Evolutionary conservation across 2,888 invertebrate species (phyloP), one percentile per base, ranked within the genome.

Genomic region (Trileptium ribeirensis): DNA sequence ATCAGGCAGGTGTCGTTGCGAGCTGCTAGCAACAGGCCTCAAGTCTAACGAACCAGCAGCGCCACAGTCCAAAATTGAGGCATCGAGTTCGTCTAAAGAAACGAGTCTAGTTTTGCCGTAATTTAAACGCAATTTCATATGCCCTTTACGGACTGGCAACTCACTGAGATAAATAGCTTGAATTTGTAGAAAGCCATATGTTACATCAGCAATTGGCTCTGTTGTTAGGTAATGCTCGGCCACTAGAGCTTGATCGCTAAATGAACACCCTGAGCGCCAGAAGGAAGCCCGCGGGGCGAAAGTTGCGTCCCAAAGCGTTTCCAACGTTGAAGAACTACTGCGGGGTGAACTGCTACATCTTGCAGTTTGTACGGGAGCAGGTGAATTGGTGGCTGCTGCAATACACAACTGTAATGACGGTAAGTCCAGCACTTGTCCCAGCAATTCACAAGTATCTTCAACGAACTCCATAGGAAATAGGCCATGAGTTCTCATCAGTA

Each of bases 61-160:
- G 24, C 8, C 8, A 24, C 39, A n/a, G 39, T 75, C 77, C n/a
- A 75, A 75, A 75, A 24, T 34, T 38, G 77, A 75, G 33, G 39
- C 77, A n/a, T 75, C 77, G 24, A 75, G 77, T 38, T 75, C 77
- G 39, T 75, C 77, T 38, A 75, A n/a, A 8, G 77, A 75, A 19
- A 75, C 36, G 29, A 75, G 77, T 38, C 39, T 34, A 34, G 34
- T 37, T 36, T 75, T 75, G 77, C 77, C 77, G n/a, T 75, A 75
- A 36, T 75, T 75, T 24, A 75, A 36, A 15, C 77, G 36, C 37
- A 75, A 8, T 38, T 75, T 75, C 77, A 75, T 36, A 15, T 38
- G 77, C 3, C n/a, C 34, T 36, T 39, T 36, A 15, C 39, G 36
- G 37, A 75, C 38, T n/a, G 77, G 77, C 39, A 75, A 36, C 37